Evolutionary conservation across 2,888 invertebrate species (phyloP).

Genomic region (Volucella zonaria): DNA sequence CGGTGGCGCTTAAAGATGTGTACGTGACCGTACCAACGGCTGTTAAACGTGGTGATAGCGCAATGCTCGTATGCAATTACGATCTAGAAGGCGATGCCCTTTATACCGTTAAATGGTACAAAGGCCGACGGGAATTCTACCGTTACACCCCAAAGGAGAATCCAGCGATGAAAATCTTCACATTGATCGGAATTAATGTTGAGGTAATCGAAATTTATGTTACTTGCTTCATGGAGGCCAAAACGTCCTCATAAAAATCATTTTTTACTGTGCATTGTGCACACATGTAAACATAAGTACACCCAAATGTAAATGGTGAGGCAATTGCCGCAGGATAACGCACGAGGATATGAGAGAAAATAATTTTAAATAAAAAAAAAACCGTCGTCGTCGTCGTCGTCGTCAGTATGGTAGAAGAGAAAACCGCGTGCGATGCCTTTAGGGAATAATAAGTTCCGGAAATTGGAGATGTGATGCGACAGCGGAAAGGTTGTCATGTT

Average conservation of each 20-base stretch:
- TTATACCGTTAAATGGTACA: constrained; percentile 95
- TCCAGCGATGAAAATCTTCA: constrained; percentile 89
- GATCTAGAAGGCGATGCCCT: constrained; percentile 91
- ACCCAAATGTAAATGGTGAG: constrained; percentile 24
- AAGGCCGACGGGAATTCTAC: constrained; percentile 92
- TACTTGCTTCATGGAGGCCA: constrained; percentile 26
- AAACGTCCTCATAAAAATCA: constrained; percentile 46
- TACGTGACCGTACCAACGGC: constrained; percentile 87
- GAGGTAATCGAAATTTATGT: constrained; percentile 86
- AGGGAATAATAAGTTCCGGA: constrained; percentile 57
- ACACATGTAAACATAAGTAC: constrained; percentile 22
- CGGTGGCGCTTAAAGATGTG: constrained; percentile 85
- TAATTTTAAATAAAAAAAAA: constrained; percentile 59
- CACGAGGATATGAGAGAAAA: constrained; percentile 53
- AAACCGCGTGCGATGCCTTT: constrained; percentile 24
- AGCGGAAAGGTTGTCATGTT: neutral
- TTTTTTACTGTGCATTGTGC: constrained; percentile 40
- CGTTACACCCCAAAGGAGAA: constrained; percentile 90
- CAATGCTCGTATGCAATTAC: constrained; percentile 88
- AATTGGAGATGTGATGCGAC: neutral
- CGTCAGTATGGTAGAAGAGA: constrained; percentile 4
- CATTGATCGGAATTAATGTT: constrained; percentile 87
- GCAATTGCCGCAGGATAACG: constrained; percentile 59
- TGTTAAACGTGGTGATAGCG: constrained; percentile 86
- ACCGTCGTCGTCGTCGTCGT: constrained; percentile 2